Percentiles rank a stretch among this genome's conserved stretches.
Evolutionary conservation across 1,140 invertebrate genomes (phyloP).

Genomic region (Uloborus diversus): DNA sequence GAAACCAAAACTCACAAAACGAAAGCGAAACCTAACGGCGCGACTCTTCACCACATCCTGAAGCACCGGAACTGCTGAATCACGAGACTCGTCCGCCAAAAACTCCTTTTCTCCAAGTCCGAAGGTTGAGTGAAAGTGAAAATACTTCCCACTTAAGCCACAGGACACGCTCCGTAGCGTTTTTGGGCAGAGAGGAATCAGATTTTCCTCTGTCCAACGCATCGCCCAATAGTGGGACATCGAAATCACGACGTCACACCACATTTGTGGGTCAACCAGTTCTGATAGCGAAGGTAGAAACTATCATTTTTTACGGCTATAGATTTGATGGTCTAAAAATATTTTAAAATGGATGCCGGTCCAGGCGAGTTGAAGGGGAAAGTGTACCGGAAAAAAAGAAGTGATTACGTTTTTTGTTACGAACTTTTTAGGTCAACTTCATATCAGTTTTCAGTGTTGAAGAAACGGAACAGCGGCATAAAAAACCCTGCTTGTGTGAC

Average conservation of each 20-base stretch:
- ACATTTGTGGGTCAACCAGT: conserved; percentile 4
- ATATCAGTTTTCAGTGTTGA: conserved; percentile 7
- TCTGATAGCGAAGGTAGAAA: background rate
- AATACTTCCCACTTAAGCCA: background rate
- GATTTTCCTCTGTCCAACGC: background rate
- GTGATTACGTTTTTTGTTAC: conserved; percentile 12
- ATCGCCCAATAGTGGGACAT: conserved; percentile 12
- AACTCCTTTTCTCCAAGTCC: background rate
- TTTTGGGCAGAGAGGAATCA: conserved; percentile 2
- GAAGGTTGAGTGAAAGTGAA: conserved; percentile 19
- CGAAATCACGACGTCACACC: conserved; percentile 3
- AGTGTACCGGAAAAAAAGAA: conserved; percentile 10
- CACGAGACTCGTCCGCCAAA: background rate
- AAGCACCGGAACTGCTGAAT: too few species aligned
- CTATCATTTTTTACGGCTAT: background rate
- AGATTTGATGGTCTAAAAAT: conserved; percentile 14
- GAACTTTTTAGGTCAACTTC: conserved; percentile 23
- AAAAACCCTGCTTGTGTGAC: background rate
- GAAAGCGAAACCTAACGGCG: too few species aligned
- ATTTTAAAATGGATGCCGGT: background rate
- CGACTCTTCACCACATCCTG: too few species aligned
- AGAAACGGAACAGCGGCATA: conserved; percentile 10
- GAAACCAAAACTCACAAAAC: too few species aligned
- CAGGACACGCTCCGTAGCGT: background rate
- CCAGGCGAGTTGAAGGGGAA: conserved; percentile 20